phyloP scores from a whole-genome alignment of 2,797 vertebrate species.

The Siniperca obscura region DNA sequence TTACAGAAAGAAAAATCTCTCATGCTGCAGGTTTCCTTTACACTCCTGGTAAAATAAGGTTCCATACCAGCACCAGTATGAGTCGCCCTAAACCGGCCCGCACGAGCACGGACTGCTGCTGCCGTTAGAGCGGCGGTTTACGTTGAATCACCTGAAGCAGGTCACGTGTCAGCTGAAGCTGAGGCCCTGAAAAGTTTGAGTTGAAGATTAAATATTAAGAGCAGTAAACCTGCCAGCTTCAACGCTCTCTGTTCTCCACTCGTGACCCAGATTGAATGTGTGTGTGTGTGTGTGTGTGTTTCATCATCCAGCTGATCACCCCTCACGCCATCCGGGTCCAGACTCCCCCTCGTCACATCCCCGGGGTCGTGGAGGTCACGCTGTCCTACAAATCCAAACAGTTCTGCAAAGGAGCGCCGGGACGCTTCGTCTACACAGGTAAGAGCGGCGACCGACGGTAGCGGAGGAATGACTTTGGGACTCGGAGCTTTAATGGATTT shows the following conservation, averaged over 20 bases:
- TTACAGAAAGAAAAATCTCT: background rate
- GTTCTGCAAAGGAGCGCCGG: conserved; percentile 96
- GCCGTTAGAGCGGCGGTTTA: no score
- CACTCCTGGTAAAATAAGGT: no score
- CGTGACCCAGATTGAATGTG: background rate
- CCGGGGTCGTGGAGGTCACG: conserved; percentile 95
- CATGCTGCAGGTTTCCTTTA: background rate
- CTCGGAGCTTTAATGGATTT: background rate
- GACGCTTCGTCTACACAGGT: conserved; percentile 96
- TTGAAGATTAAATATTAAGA: no score
- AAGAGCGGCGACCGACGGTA: conserved; percentile 24
- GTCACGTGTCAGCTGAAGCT: background rate
- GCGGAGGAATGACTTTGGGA: no score
- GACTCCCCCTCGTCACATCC: conserved; percentile 95
- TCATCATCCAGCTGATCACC: conserved; percentile 89
- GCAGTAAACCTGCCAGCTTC: background rate
- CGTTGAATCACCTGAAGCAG: background rate
- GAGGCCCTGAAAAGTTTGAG: no score
- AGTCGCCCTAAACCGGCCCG: no score
- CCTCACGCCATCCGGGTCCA: conserved; percentile 96
- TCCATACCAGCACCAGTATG: background rate
- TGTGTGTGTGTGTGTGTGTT: conserved; percentile 10
- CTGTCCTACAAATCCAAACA: conserved; percentile 97
- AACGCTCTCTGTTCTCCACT: background rate
- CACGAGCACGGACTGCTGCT: no score